Conservation (phyloP, 2,113 vertebrate species). For the Sylvia atricapilla region DNA sequence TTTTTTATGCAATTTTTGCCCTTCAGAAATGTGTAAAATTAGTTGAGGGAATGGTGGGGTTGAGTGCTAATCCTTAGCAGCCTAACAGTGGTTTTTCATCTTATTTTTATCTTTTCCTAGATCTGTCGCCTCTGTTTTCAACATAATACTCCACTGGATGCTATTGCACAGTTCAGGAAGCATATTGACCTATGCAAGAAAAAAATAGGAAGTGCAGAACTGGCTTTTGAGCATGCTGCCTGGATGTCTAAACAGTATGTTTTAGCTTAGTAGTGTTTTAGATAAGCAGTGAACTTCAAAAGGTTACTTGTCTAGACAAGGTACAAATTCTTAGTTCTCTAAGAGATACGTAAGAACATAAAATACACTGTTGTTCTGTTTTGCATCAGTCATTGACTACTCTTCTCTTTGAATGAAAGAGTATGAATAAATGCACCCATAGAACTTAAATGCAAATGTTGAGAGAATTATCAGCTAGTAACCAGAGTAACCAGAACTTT, state of each 20-base stretch:
- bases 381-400: neutral
- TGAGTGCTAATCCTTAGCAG: neutral
- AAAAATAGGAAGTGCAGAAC: slow-evolving; percentile 94
- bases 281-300: neutral
- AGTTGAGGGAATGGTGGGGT: rapidly evolving
- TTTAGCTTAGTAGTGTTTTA: neutral
- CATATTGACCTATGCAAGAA: slow-evolving; percentile 97
- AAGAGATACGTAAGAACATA: neutral
- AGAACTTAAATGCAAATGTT: neutral
- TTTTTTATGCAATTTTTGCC: neutral
- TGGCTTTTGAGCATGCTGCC: slow-evolving; percentile 93
- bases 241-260: slow-evolving; percentile 99
- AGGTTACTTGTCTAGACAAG: neutral
- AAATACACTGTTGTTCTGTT: neutral
- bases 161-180: slow-evolving; percentile 96
- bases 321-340: neutral
- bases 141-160: slow-evolving; percentile 94
- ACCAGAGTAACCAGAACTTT: neutral
- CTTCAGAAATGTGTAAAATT: neutral
- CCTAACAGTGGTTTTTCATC: neutral
- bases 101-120: slow-evolving; percentile 66
- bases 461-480: neutral
- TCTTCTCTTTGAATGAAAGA: neutral
- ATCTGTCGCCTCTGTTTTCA: slow-evolving; percentile 98
- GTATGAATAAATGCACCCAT: neutral